A percentile compares a stretch with the other conserved stretches of the same genome.
Conservation (phyloP, 2,113 vertebrate species). For the Camelus dromedarius region DNA sequence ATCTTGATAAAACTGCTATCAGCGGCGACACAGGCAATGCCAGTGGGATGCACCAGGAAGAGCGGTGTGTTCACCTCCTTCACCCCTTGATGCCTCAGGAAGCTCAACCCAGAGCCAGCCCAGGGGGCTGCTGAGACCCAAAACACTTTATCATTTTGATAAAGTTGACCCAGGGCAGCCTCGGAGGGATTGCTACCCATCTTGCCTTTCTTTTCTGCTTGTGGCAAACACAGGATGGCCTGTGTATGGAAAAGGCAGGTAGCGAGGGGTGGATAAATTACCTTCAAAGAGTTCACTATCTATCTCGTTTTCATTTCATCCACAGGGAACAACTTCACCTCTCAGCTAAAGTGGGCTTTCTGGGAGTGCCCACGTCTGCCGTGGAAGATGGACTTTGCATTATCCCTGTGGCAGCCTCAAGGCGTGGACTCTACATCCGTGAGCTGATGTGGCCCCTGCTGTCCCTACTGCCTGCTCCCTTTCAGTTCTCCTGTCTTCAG, state of each 20-base stretch:
- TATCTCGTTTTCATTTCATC: slow-evolving; percentile 58
- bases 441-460: background rate
- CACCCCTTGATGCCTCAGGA: slow-evolving; percentile 78
- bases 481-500: slow-evolving; percentile 12
- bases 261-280: background rate
- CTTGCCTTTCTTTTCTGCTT: slow-evolving; percentile 49
- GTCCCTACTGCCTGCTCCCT: background rate
- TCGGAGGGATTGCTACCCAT: slow-evolving; percentile 50
- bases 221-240: background rate
- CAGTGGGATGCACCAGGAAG: slow-evolving; percentile 62
- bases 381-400: background rate
- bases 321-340: slow-evolving; percentile 43
- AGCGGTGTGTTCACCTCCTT: slow-evolving; percentile 80
- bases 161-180: slow-evolving; percentile 67
- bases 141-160: slow-evolving; percentile 78
- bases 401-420: background rate
- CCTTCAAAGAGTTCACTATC: slow-evolving; percentile 51
- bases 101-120: slow-evolving; percentile 72
- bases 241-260: background rate
- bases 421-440: fast-evolving
- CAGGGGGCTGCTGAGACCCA: slow-evolving; percentile 7
- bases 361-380: background rate
- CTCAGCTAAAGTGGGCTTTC: slow-evolving; percentile 19
- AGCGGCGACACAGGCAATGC: slow-evolving; percentile 79
- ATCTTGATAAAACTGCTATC: slow-evolving; percentile 91